Evolutionary conservation across 2,888 invertebrate genomes (phyloP).

Genomic region (Rotaria socialis): DNA sequence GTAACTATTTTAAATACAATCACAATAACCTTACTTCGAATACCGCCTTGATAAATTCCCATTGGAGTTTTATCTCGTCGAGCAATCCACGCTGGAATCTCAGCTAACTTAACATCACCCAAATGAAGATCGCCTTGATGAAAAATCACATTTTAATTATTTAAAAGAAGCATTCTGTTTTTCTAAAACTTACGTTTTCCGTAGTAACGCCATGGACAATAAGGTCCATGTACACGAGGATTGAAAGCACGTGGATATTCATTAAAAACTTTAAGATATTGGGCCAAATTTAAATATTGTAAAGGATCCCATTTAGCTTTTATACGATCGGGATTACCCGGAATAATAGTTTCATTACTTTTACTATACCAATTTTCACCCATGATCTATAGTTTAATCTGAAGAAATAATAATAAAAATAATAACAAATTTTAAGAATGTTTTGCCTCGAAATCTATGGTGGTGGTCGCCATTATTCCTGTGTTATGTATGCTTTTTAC

Average conservation of each 20-base stretch:
- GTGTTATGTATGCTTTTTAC: background rate
- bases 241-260: constrained; percentile 47
- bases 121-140: background rate
- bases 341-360: background rate
- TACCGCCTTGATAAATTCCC: constrained; percentile 8
- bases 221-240: constrained; percentile 46
- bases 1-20: background rate
- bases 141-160: no score
- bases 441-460: background rate
- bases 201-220: constrained; percentile 45
- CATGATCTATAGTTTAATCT: background rate
- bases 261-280: constrained; percentile 42
- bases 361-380: background rate
- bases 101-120: background rate
- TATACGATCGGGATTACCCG: constrained; percentile 31
- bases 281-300: constrained; percentile 43
- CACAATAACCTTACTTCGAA: background rate
- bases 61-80: constrained; percentile 25
- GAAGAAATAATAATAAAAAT: background rate
- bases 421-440: background rate
- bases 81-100: constrained; percentile 23
- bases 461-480: background rate
- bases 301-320: background rate
- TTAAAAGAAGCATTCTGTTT: no score
- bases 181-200: constrained; percentile 42